Evolutionary conservation across 2,113 vertebrate species (phyloP).

Genomic region (Cyanocitta stelleri): DNA sequence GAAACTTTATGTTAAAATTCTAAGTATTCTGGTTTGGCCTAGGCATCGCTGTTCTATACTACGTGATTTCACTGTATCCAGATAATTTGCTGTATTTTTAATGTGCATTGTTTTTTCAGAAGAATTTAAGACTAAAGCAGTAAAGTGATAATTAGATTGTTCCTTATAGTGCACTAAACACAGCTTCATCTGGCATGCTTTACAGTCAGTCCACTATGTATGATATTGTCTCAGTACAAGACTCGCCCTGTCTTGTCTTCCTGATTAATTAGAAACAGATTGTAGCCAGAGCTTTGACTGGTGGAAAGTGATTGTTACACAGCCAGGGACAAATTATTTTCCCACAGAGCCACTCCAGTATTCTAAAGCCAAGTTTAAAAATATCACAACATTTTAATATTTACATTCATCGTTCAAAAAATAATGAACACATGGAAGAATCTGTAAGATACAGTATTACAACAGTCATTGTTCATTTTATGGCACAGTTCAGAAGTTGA

Average conservation of each 20-base stretch:
- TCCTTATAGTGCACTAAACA: neutral
- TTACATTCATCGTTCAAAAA: conserved; percentile 30
- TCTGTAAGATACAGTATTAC: conserved; percentile 14
- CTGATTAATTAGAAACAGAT: conserved; percentile 68
- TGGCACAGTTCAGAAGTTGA: conserved; percentile 35
- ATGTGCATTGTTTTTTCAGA: neutral
- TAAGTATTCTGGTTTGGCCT: neutral
- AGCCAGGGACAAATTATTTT: conserved; percentile 65
- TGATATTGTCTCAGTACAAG: conserved; percentile 28
- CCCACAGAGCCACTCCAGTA: conserved; percentile 51
- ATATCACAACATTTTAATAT: conserved; percentile 47
- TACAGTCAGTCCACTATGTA: neutral
- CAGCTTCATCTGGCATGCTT: conserved; percentile 1
- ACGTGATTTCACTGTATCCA: neutral
- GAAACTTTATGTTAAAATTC: neutral
- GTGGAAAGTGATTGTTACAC: conserved; percentile 58
- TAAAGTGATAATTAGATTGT: neutral
- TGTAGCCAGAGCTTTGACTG: conserved; percentile 51
- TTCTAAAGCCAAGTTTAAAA: conserved; percentile 60
- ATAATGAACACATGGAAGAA: conserved; percentile 27
- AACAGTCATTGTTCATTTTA: conserved; percentile 28
- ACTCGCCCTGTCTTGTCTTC: conserved; percentile 38
- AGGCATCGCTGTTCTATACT: neutral
- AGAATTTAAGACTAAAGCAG: neutral
- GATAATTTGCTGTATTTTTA: neutral